Evolutionary conservation across 2,113 vertebrate species (phyloP), one percentile per base, ranked within the genome.

Genomic region (Caloenas nicobarica): DNA sequence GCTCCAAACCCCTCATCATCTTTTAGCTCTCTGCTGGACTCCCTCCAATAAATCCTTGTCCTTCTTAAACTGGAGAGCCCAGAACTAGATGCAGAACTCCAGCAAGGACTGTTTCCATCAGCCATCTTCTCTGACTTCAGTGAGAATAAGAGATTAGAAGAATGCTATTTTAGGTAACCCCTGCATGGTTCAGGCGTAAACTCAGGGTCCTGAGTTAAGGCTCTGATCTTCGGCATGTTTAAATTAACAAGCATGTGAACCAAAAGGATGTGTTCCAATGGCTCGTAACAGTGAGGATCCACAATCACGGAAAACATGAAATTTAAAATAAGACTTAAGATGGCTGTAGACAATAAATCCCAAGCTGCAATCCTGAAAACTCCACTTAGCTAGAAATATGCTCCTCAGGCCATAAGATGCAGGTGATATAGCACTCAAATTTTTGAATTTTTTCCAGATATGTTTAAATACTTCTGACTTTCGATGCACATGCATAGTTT

Each of bases 121-220:
- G 1, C 31, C 7, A 0, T 7, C 1, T 7, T n/a, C 26, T 13
- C 26, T 19, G 17, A 34, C 7, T 64, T 60, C 34, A 57, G 21
- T 44, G 53, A 86, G 26, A 64, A 29, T 9, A 69, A 58, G 16
- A 69, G 8, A 16, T 61, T 28, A 40, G 81, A 76, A 42, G 22
- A 88, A 69, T 23, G 5, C 0, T 69, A 4, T 65, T 82, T 82
- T 34, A 28, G 23, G 3, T 21, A 34, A 65, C 1, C 13, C 6
- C 77, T 76, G 17, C 5, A 44, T 11, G 10, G 3, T n/a, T 82
- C 14, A 69, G 44, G 8, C 1, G 29, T 31, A 48, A 68, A 46
- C 16, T 72, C 40, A 44, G 0, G 1, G 40, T 66, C 17, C 31
- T 54, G 19, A 66, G 8, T 29, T 40, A 25, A 10, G 22, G 6